phyloP scores from a whole-genome alignment of 2,113 vertebrate genomes.

The Nannobrachium achirus region DNA sequence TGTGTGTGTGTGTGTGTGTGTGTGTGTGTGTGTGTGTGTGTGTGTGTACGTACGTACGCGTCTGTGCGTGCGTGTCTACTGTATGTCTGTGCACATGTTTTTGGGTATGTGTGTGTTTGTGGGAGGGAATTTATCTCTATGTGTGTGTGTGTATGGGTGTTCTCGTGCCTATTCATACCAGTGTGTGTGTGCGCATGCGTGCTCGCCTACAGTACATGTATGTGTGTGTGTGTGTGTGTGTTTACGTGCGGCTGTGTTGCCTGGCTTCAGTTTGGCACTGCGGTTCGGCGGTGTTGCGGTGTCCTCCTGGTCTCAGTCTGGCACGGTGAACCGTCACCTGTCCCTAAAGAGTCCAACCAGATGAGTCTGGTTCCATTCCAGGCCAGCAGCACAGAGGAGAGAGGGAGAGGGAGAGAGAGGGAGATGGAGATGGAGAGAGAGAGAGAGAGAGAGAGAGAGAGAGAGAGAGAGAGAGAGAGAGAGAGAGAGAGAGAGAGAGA shows the following conservation, averaged over 20 bases:
- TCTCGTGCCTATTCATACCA: too few relatives aligned
- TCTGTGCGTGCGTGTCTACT: too few relatives aligned
- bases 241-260: background rate
- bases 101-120: too few relatives aligned
- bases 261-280: background rate
- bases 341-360: constrained; percentile 38
- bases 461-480: too few relatives aligned
- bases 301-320: constrained; percentile 40
- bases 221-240: background rate
- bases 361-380: constrained; percentile 59
- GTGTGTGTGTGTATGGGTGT: constrained; percentile 28
- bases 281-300: constrained; percentile 19
- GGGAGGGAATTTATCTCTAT: background rate
- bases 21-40: constrained; percentile 17
- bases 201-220: too few relatives aligned
- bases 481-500: too few relatives aligned
- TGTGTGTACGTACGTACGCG: too few relatives aligned
- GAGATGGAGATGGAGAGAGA: too few relatives aligned
- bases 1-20: constrained; percentile 15
- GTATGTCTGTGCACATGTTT: too few relatives aligned
- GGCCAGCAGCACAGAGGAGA: constrained; percentile 34
- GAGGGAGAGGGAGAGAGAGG: constrained; percentile 39
- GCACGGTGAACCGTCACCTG: constrained; percentile 31
- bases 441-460: too few relatives aligned
- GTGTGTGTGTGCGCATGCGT: too few relatives aligned